Conservation (phyloP, 2,797 vertebrate species). For the Leontocebus nigricollis region DNA sequence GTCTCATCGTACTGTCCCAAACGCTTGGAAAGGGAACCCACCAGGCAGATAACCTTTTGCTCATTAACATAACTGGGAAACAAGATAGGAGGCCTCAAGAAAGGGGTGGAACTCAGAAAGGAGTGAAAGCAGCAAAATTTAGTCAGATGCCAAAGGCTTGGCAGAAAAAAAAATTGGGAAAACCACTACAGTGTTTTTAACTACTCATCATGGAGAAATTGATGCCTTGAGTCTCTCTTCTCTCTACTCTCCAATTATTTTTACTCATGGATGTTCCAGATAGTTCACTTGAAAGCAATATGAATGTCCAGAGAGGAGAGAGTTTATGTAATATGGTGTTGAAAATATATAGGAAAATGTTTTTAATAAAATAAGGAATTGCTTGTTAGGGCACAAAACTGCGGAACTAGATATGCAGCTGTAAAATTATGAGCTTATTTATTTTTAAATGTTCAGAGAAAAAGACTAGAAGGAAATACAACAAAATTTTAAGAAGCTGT, state of each 20-base stretch:
- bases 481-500: neutral
- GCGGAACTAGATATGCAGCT: neutral
- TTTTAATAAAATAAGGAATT: constrained; percentile 32
- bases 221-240: constrained; percentile 11
- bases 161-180: neutral
- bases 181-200: constrained; percentile 56
- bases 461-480: constrained; percentile 52
- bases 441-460: constrained; percentile 11
- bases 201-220: constrained; percentile 68
- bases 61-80: neutral
- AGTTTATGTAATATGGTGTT: constrained; percentile 33
- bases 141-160: constrained; percentile 63
- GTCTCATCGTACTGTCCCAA: neutral
- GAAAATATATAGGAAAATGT: constrained; percentile 9
- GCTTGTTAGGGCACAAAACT: neutral
- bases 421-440: constrained; percentile 41
- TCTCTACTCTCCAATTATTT: constrained; percentile 15
- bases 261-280: neutral
- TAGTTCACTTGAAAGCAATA: constrained; percentile 44
- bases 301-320: neutral
- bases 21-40: neutral
- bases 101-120: neutral
- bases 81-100: neutral
- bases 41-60: neutral
- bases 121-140: constrained; percentile 11